Evolutionary conservation across 2,888 invertebrate genomes (phyloP).

Genomic region (Lasioglossum malachurum): DNA sequence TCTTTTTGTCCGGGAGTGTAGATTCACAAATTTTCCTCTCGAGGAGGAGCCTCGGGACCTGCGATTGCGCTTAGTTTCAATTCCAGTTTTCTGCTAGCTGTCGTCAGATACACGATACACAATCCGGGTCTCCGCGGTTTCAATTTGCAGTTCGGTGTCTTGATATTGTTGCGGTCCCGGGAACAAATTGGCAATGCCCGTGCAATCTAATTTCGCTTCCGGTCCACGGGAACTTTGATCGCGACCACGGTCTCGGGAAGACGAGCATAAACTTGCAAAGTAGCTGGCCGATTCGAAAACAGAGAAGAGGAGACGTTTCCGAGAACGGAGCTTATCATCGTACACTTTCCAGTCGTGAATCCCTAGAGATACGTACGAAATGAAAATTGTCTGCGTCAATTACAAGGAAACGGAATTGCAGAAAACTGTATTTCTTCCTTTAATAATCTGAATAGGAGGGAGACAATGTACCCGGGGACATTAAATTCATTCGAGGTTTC

Average conservation of each 20-base stretch:
- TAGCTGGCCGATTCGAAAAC: not conserved
- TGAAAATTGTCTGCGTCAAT: too few species aligned
- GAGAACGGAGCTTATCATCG: not conserved
- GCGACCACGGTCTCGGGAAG: not conserved
- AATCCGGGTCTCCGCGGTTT: not conserved
- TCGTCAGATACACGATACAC: not conserved
- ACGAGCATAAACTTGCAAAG: not conserved
- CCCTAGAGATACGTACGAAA: too few species aligned
- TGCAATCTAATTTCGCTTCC: not conserved
- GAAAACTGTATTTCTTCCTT: too few species aligned
- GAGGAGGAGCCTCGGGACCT: not conserved
- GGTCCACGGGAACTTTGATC: not conserved
- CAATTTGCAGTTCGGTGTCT: conserved; percentile 10
- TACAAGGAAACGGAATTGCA: too few species aligned
- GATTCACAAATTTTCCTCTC: not conserved
- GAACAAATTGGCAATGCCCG: conserved; percentile 15
- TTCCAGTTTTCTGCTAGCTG: not conserved
- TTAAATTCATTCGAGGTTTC: too few species aligned
- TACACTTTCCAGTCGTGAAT: not conserved
- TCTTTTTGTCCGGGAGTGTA: too few species aligned
- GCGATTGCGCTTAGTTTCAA: not conserved
- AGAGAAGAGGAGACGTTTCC: not conserved
- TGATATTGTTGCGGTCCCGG: conserved; percentile 1
- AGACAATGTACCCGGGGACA: too few species aligned
- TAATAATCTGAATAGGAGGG: too few species aligned